Conservation (phyloP, 2,113 vertebrate species). For the Brevimyrus niger region DNA sequence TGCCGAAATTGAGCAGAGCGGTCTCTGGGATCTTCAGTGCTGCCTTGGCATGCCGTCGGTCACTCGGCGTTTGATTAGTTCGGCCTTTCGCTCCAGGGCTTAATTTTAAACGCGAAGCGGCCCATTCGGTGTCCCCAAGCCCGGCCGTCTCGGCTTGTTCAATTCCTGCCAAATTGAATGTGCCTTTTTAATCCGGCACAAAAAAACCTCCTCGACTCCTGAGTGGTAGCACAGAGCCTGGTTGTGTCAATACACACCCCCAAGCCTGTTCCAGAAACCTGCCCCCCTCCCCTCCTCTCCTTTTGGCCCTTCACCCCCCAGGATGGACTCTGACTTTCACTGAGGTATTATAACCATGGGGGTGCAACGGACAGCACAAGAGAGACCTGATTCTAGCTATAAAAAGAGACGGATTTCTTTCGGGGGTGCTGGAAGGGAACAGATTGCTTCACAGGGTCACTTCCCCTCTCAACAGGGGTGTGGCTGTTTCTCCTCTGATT, state of each 20-base stretch:
- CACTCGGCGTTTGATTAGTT: neutral
- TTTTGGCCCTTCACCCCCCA: neutral
- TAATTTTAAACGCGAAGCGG: neutral
- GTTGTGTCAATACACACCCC: neutral
- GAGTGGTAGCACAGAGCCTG: neutral
- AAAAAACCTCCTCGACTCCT: neutral
- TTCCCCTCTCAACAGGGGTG: conserved; percentile 32
- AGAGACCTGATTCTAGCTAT: conserved; percentile 3
- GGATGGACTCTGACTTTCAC: neutral
- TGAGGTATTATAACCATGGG: neutral
- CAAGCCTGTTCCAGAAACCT: neutral
- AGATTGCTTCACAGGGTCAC: conserved; percentile 44
- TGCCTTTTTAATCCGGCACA: neutral
- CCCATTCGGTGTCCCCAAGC: neutral
- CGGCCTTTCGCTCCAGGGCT: neutral
- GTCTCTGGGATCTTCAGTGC: neutral
- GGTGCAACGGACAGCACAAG: neutral
- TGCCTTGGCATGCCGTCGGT: neutral
- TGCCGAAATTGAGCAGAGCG: neutral
- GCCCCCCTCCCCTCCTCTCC: neutral
- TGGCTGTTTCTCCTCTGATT: neutral
- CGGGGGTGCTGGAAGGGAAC: conserved; percentile 38
- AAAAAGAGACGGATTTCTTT: conserved; percentile 40
- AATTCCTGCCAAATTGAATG: neutral
- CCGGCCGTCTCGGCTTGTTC: neutral